Conservation (phyloP, 2,797 vertebrate genomes). For the Triplophysa bombifrons region DNA sequence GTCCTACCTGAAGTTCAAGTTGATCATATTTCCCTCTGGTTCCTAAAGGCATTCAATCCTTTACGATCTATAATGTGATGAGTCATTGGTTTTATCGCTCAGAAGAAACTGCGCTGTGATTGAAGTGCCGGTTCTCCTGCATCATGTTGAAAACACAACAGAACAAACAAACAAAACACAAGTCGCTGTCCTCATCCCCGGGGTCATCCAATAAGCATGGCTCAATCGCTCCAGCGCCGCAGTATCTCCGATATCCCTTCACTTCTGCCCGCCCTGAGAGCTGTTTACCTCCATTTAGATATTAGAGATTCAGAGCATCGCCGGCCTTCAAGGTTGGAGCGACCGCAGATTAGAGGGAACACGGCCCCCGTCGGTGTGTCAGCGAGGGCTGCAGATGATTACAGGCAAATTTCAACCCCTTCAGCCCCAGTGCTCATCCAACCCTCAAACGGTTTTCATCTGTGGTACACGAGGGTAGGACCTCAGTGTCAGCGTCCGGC, state of each 20-base stretch:
- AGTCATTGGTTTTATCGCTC: constrained; percentile 24
- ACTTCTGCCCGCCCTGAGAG: constrained; percentile 21
- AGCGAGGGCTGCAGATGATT: constrained; percentile 36
- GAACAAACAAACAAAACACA: neutral
- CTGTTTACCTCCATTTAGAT: constrained; percentile 39
- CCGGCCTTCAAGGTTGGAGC: constrained; percentile 54
- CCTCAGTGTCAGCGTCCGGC: constrained; percentile 43
- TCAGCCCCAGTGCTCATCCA: neutral
- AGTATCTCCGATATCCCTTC: constrained; percentile 22
- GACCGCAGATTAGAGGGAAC: constrained; percentile 47
- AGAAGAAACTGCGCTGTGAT: neutral
- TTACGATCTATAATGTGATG: constrained; percentile 1
- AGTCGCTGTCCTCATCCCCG: neutral
- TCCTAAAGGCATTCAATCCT: neutral
- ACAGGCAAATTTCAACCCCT: constrained; percentile 48
- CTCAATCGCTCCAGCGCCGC: constrained; percentile 12
- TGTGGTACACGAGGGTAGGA: constrained; percentile 6
- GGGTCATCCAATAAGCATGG: neutral
- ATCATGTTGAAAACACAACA: neutral
- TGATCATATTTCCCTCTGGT: neutral
- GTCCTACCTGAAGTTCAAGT: neutral
- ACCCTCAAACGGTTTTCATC: constrained; percentile 6
- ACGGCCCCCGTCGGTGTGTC: constrained; percentile 34
- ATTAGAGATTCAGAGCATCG: constrained; percentile 41
- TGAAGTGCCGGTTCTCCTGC: neutral